A percentile compares a stretch with the other conserved stretches of the same genome.
phyloP scores from a whole-genome alignment of 1,140 invertebrate genomes.

The Colletes latitarsis region DNA sequence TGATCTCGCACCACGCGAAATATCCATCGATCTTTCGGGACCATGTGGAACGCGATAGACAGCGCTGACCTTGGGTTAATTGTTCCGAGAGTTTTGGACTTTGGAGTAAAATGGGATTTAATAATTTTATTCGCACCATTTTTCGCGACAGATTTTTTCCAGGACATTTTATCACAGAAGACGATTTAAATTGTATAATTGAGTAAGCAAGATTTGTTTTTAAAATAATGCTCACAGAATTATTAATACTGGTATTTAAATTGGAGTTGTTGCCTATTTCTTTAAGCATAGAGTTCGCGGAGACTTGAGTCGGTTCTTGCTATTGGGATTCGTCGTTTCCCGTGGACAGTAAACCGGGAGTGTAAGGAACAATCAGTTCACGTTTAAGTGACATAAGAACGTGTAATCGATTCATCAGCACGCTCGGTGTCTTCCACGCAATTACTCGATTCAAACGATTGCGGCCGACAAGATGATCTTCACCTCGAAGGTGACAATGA shows the following conservation, averaged over 20 bases:
- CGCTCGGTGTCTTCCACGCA: slow-evolving; percentile 11
- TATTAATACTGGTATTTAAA: too few species aligned
- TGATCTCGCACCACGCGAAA: slow-evolving; percentile 22
- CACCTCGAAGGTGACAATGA: slow-evolving; percentile 54
- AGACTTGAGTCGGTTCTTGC: background rate
- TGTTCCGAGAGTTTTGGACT: too few species aligned
- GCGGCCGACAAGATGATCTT: slow-evolving; percentile 48
- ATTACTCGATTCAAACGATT: slow-evolving; percentile 29
- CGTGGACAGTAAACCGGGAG: background rate
- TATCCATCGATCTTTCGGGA: background rate
- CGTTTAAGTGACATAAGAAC: slow-evolving; percentile 4
- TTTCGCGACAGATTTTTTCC: too few species aligned
- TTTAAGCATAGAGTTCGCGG: too few species aligned
- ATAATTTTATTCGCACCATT: too few species aligned
- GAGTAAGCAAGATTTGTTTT: too few species aligned
- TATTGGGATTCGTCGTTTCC: background rate
- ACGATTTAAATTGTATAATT: too few species aligned
- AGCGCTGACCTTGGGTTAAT: too few species aligned
- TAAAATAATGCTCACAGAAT: too few species aligned
- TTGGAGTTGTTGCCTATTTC: too few species aligned
- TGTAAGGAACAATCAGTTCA: background rate
- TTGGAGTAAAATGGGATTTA: too few species aligned
- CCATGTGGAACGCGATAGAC: background rate
- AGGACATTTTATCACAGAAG: too few species aligned
- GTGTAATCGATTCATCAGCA: slow-evolving; percentile 29